A percentile compares a stretch with the other conserved stretches of the same genome.
These are phyloP conservation scores for Caenorhabditis sp. DNA, from an alignment of 2,888 invertebrate genomes.

Conservation along the genomic window DNA sequence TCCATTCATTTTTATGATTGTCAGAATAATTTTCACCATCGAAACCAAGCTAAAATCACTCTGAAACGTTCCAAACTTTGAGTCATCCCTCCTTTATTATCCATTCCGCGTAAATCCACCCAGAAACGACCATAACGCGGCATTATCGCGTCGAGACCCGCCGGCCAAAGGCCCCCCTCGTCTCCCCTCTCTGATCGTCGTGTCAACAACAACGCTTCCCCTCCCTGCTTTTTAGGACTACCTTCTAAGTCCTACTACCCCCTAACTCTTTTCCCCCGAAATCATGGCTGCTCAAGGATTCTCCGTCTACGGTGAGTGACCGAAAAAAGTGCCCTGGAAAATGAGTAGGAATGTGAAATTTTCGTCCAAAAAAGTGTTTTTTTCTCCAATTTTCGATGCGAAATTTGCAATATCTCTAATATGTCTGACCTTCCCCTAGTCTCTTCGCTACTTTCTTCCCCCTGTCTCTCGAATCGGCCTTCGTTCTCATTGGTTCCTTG, in stretches of 20 bases:
- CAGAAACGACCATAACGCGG: conserved; percentile 33
- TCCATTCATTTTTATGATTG: too few species aligned
- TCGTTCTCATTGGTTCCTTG: conserved; percentile 69
- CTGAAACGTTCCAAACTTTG: not conserved
- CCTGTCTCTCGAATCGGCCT: conserved; percentile 58
- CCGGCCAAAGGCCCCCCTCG: not conserved
- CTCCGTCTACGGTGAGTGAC: conserved; percentile 70
- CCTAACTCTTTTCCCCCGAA: conserved; percentile 4
- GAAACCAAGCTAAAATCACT: not conserved
- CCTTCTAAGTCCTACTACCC: not conserved
- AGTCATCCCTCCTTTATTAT: conserved; percentile 17
- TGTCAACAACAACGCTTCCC: not conserved
- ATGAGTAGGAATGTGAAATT: too few species aligned
- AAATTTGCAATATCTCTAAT: too few species aligned
- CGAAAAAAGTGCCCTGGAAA: too few species aligned
- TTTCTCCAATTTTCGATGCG: not conserved
- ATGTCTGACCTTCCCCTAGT: too few species aligned
- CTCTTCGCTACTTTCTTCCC: too few species aligned
- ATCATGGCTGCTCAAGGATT: conserved; percentile 57
- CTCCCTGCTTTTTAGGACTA: conserved; percentile 48
- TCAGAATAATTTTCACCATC: not conserved
- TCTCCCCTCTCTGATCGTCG: too few species aligned
- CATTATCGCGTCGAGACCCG: conserved; percentile 59
- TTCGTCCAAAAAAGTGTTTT: too few species aligned
- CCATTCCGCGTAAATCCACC: conserved; percentile 61